Conservation (phyloP, 2,888 invertebrate genomes). For the Drosophila imparisetae region DNA sequence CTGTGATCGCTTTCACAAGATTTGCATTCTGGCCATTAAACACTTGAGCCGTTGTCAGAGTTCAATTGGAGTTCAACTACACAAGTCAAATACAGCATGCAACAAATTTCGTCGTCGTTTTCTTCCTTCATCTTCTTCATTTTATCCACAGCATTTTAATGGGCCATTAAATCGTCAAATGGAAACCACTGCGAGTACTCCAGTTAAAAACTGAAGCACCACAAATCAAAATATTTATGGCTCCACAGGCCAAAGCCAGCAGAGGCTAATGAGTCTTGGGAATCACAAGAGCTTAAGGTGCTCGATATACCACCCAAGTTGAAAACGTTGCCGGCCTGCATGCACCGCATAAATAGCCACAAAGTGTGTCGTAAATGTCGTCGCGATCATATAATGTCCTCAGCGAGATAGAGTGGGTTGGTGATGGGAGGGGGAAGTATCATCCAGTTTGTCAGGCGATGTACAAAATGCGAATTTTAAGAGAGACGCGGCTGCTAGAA, state of each 20-base stretch:
- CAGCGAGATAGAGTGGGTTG: neutral
- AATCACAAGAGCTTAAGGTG: constrained; percentile 47
- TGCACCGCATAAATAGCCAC: constrained; percentile 80
- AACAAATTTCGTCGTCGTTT: constrained; percentile 15
- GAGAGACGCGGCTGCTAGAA: constrained; percentile 64
- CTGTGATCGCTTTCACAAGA: constrained; percentile 74
- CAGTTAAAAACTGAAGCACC: constrained; percentile 60
- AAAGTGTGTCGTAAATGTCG: constrained; percentile 81
- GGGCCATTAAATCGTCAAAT: constrained; percentile 68
- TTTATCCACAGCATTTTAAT: constrained; percentile 48
- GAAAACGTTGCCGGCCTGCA: constrained; percentile 39
- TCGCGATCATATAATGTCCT: constrained; percentile 72
- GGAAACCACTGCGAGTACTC: constrained; percentile 56
- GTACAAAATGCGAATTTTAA: constrained; percentile 69
- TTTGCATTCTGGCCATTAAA: constrained; percentile 74
- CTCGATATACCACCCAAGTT: constrained; percentile 78
- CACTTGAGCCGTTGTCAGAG: constrained; percentile 66
- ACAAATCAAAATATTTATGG: constrained; percentile 77
- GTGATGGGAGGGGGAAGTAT: neutral
- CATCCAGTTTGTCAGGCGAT: constrained; percentile 60
- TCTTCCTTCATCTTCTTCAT: neutral
- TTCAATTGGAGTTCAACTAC: constrained; percentile 65
- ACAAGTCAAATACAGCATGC: constrained; percentile 7
- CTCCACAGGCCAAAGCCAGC: constrained; percentile 32
- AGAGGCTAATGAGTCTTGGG: constrained; percentile 66